Evolutionary conservation across 2,888 invertebrate genomes (phyloP), one percentile per base, ranked within the genome.

Genomic region (Tinea trinotella): DNA sequence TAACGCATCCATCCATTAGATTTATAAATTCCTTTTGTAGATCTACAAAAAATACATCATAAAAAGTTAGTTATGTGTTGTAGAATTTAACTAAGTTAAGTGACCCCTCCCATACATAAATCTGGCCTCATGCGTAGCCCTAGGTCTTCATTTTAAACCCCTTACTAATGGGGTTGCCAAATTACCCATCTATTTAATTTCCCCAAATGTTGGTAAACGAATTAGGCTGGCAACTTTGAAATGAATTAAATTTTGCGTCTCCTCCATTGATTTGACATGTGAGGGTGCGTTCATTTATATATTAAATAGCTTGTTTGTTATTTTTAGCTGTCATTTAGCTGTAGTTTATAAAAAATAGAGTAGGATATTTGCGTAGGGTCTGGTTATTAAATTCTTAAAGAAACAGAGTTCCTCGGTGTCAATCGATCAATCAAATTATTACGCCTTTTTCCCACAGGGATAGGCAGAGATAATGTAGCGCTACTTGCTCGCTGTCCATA

Each of bases 131-230:
- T 17, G 67, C 68, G 64, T 64, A 65, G 62, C 70, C 69, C 75
- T 73, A 71, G 71, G 72, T 68, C 67, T 66, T 67, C 66, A 63
- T 63, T 68, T 65, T 68, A 67, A 70, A 67, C 63, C 67, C 64
- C 68, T 24, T 69, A 69, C 75, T 80, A 81, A 83, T 80, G 76
- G 83, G 79, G 73, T 73, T 70, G 77, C 74, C 71, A 80, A 82
- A 83, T 82, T 82, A 81, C 80, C 82, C 78, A 81, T 82, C 81
- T 83, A 84, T 84, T 83, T 83, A 83, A 84, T 84, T 83, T 82
- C 74, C 74, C 20, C 78, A 76, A 78, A 82, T 44, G 52, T 46
- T 53, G 74, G 74, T 83, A 84, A 84, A 79, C 77, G 79, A 80
- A 83, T 84, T 79, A 82, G 76, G 71, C 76, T 77, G 76, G 80